phyloP scores from a whole-genome alignment of 1,140 invertebrate genomes.

The Acyrthosiphon pisum region DNA sequence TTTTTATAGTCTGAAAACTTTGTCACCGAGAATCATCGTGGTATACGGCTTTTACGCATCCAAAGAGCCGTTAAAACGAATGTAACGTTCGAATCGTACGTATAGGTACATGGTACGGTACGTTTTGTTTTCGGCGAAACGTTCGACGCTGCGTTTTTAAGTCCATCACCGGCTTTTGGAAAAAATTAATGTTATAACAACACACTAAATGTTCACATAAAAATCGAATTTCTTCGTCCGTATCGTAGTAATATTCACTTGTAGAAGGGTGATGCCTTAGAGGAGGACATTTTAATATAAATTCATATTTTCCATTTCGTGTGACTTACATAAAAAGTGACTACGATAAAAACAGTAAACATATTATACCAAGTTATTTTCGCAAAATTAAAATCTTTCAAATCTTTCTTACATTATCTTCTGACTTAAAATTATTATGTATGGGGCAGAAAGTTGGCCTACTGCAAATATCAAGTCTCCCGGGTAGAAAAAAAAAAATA shows the following conservation, averaged over 20 bases:
- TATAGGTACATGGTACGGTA: neutral
- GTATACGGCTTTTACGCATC: neutral
- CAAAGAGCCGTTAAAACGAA: neutral
- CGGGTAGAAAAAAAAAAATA: neutral
- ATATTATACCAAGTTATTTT: neutral
- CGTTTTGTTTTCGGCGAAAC: neutral
- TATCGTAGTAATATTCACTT: neutral
- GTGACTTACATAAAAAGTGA: neutral
- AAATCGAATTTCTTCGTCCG: neutral
- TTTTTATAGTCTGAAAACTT: neutral
- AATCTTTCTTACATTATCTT: neutral
- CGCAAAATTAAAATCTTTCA: neutral
- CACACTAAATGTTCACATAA: neutral
- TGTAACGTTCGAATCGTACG: neutral
- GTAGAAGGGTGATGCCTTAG: no score
- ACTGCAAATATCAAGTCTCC: neutral
- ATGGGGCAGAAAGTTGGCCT: neutral
- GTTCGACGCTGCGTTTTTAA: neutral
- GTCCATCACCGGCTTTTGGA: neutral
- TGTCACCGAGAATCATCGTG: neutral
- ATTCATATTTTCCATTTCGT: neutral
- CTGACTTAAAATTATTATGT: no score
- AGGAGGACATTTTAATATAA: neutral
- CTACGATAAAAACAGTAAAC: no score
- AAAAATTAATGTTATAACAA: no score